A percentile compares a stretch with the other conserved stretches of the same genome.
These are phyloP conservation scores for Megaustenia siamemsis DNA, from an alignment of 2,888 invertebrate genomes.

Conservation along the genomic window DNA sequence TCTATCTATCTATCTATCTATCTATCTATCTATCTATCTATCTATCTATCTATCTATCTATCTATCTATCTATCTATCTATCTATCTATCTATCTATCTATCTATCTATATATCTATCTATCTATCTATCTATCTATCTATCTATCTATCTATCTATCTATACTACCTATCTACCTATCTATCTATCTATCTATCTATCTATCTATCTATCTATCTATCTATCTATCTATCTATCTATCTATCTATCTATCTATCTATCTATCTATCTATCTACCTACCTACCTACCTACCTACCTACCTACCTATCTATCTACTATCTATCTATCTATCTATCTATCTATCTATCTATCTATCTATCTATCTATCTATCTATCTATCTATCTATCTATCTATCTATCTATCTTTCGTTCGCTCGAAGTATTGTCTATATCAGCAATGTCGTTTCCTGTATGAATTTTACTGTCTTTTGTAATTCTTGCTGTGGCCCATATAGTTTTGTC, in stretches of 20 bases:
- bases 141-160: conserved; percentile 12
- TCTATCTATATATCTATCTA: conserved; percentile 27
- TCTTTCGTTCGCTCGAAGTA: too few relatives aligned
- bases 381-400: too few relatives aligned
- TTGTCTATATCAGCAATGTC: too few relatives aligned
- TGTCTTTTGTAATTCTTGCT: too few relatives aligned
- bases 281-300: conserved; percentile 20
- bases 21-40: conserved; percentile 33
- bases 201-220: too few relatives aligned
- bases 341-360: neutral
- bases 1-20: too few relatives aligned
- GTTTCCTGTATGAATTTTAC: too few relatives aligned
- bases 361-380: neutral
- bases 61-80: neutral
- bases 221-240: neutral
- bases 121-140: conserved; percentile 35
- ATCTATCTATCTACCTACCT: neutral
- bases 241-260: conserved; percentile 42
- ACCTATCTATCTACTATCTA: neutral
- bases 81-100: neutral
- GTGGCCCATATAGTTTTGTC: too few relatives aligned
- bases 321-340: neutral
- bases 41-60: neutral
- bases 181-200: neutral
- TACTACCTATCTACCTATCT: neutral